Base-by-base conservation (phyloP, 2,113 vertebrate genomes). In the Corydoras sp. region DNA sequence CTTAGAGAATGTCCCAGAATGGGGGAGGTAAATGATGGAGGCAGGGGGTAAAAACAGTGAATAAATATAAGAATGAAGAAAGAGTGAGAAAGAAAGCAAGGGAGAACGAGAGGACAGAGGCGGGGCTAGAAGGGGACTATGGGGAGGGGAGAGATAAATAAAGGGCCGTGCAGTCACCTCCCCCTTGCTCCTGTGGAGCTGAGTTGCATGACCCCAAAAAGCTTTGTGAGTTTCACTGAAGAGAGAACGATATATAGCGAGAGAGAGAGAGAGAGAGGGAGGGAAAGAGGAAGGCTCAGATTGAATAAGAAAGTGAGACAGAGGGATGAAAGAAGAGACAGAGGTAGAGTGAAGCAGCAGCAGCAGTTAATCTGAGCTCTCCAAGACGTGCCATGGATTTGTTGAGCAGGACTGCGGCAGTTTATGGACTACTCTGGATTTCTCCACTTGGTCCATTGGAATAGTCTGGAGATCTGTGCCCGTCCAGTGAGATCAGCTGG, bases 101-200 rank as follows among this genome's bases (percentile, higher is more conserved):
- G 56, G 88, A 84, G 83, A 83, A 81, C 76, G 85, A 79, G 79
- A 60, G 12, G 54, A 49, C 70, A 49, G 74, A 76, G 68, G 68
- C 73, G 76, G 65, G 58, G 82, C 72, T 72, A 78, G 30, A 79
- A 69, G 76, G 75, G 70, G 71, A 74, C 77, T 74, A 65, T 82
- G 77, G 86, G 84, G 86, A 85, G 85, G 76, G 85, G 82, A 85
- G 81, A 82, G 83, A 90, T 90, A 89, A 89, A 85, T 85, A 79
- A 79, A 84, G 76, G 73, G 78, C 84, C 85, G 68, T 74, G 62
- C 54, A 67, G 69, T 77, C 80, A 68, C 84, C 85, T 76, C 86
- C 90, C 86, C 85, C 84, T 85, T 83, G 72, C 85, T 88, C 87
- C 85, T 73, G 83, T 82, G 81, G 85, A 89, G 89, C 78, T 73